phyloP scores from a whole-genome alignment of 2,113 vertebrate genomes.

The Eretmochelys imbricata region DNA sequence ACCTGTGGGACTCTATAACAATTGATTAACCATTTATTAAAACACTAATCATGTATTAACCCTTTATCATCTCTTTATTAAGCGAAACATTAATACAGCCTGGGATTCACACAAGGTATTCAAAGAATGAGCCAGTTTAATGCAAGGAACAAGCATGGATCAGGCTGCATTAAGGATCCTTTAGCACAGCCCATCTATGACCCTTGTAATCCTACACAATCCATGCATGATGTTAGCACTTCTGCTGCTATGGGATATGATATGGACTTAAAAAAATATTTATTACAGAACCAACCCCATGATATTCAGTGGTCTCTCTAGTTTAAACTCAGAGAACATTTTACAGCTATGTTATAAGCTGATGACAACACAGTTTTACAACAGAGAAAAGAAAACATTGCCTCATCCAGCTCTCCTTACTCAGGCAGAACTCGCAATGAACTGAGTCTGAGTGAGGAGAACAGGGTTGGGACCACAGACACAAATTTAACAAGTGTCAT shows the following conservation, averaged over 20 bases:
- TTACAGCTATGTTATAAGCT: background rate
- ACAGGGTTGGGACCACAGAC: background rate
- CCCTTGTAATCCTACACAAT: background rate
- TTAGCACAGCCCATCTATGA: background rate
- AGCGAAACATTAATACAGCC: background rate
- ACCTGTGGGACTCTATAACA: background rate
- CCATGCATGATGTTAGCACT: background rate
- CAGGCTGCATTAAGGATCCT: background rate
- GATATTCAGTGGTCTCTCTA: background rate
- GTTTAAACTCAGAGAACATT: background rate
- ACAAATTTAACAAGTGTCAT: background rate
- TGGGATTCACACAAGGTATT: background rate
- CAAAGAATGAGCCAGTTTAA: background rate
- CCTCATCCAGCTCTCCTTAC: background rate
- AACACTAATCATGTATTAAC: background rate
- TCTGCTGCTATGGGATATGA: background rate
- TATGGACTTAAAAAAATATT: background rate
- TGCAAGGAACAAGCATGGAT: background rate
- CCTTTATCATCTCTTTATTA: background rate
- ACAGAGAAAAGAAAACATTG: background rate
- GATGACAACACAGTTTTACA: background rate
- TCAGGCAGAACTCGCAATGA: background rate
- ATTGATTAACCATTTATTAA: background rate
- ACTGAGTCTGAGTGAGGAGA: background rate
- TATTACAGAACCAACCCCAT: background rate